These are phyloP conservation scores for Dipodomys merriami DNA, from an alignment of 2,113 vertebrate species.

Conservation along the genomic window DNA sequence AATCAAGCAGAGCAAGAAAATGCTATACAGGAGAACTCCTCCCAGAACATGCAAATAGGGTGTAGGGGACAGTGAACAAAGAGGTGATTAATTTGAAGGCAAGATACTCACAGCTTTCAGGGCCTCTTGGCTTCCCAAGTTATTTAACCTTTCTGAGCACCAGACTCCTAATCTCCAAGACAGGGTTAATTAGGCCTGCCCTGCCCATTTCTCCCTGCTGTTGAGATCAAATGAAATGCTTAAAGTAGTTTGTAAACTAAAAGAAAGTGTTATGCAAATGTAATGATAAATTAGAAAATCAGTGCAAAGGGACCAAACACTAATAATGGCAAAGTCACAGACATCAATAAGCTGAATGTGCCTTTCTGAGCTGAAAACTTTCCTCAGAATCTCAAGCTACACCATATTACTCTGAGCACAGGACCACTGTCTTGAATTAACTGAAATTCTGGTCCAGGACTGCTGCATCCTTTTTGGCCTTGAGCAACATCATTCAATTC, in stretches of 20 bases:
- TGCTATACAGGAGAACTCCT: constrained; percentile 6
- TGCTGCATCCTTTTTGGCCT: not conserved
- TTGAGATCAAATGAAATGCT: constrained; percentile 27
- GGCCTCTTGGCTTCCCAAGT: not conserved
- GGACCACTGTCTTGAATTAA: not conserved
- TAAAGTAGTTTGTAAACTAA: constrained; percentile 55
- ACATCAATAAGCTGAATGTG: not conserved
- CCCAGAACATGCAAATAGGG: not conserved
- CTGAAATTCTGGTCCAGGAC: not conserved
- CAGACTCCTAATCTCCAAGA: constrained; percentile 54
- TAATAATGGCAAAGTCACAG: constrained; percentile 28
- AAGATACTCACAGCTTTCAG: not conserved
- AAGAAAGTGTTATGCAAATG: constrained; percentile 44
- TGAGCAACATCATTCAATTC: constrained; percentile 24
- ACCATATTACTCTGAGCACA: not conserved
- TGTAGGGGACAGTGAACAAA: not conserved
- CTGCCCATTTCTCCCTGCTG: constrained; percentile 46
- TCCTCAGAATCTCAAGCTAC: not conserved
- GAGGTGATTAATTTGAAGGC: constrained; percentile 14
- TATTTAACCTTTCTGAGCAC: constrained; percentile 51
- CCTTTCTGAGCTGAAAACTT: constrained; percentile 9
- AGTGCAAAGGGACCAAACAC: not conserved
- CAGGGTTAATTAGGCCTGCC: constrained; percentile 58
- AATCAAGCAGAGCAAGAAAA: constrained; percentile 31
- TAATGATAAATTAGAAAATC: constrained; percentile 33